A percentile compares a stretch with the other conserved stretches of the same genome.
These are phyloP conservation scores for Candoia aspera DNA, from an alignment of 2,113 vertebrate genomes.

Conservation along the genomic window DNA sequence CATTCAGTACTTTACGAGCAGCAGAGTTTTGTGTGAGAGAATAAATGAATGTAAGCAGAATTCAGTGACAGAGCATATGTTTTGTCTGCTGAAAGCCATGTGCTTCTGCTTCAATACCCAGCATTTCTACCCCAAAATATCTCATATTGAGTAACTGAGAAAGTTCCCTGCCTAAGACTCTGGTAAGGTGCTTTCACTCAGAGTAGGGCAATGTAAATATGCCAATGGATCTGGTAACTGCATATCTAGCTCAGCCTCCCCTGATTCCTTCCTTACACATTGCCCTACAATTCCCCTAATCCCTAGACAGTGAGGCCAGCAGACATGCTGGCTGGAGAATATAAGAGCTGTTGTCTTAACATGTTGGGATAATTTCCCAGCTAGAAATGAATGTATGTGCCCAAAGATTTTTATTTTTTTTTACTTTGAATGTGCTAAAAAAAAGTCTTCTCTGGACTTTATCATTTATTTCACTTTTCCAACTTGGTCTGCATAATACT, in stretches of 20 bases:
- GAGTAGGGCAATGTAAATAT: background rate
- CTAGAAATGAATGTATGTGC: background rate
- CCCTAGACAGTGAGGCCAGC: background rate
- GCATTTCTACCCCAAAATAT: background rate
- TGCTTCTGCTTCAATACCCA: background rate
- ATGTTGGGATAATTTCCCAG: background rate
- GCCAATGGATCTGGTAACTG: background rate
- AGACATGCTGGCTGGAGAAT: background rate
- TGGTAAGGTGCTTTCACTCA: background rate
- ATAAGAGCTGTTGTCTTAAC: background rate
- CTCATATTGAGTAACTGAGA: background rate
- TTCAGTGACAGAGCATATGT: background rate
- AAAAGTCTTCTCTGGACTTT: background rate
- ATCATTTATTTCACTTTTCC: background rate
- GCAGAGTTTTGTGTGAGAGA: background rate
- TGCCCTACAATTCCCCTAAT: background rate
- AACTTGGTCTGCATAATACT: constrained; percentile 28
- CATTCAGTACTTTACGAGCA: background rate
- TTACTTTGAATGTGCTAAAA: background rate
- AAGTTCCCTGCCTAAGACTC: background rate
- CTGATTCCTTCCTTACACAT: background rate
- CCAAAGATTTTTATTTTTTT: background rate
- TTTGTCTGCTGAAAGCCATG: background rate
- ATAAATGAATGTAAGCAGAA: background rate
- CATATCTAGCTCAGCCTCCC: background rate